phyloP scores from a whole-genome alignment of 2,888 invertebrate species.

The Autographa gamma region DNA sequence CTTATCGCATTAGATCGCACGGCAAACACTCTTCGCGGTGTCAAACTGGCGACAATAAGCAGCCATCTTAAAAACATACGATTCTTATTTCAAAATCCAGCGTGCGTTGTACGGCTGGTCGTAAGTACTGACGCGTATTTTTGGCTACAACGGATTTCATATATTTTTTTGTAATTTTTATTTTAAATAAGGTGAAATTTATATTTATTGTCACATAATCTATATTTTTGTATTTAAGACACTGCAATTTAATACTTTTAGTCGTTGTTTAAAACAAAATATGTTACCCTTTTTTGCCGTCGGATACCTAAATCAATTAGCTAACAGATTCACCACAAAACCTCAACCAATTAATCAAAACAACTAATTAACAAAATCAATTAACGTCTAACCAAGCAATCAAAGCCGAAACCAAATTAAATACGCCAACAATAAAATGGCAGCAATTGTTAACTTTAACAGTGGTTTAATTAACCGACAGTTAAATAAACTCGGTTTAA shows the following conservation, averaged over 20 bases:
- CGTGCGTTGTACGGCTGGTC: conserved; percentile 58
- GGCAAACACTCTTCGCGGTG: conserved; percentile 55
- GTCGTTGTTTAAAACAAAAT: too few species aligned
- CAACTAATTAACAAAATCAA: conserved; percentile 15
- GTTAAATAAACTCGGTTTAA: conserved; percentile 28
- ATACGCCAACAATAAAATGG: conserved; percentile 28
- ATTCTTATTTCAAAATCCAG: conserved; percentile 82
- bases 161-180: too few species aligned
- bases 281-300: too few species aligned
- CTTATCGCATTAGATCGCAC: conserved; percentile 42
- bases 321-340: neutral
- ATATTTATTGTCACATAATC: too few species aligned
- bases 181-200: too few species aligned
- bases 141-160: too few species aligned
- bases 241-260: too few species aligned
- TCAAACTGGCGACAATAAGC: conserved; percentile 78
- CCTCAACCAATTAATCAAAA: conserved; percentile 10
- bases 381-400: conserved; percentile 25
- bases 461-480: conserved; percentile 16
- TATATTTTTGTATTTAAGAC: too few species aligned
- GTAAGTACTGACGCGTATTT: conserved; percentile 63
- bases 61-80: conserved; percentile 83
- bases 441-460: conserved; percentile 32
- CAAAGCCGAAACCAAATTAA: conserved; percentile 21
- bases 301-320: too few species aligned